These are phyloP conservation scores for Euphydryas editha DNA, from an alignment of 2,888 invertebrate genomes.

Conservation along the genomic window DNA sequence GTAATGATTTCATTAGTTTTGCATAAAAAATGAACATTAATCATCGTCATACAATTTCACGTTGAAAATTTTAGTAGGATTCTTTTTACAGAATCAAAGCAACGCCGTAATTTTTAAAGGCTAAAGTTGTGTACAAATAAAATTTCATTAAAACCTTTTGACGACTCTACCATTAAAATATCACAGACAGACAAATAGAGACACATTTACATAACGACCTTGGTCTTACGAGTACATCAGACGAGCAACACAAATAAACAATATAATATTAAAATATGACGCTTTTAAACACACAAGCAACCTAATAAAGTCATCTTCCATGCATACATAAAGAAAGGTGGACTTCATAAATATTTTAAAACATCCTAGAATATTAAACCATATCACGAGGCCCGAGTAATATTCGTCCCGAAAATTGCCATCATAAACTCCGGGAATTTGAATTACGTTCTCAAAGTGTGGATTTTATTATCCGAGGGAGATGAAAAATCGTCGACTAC, in stretches of 20 bases:
- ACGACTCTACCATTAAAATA: too few species aligned
- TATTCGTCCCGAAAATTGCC: constrained; percentile 74
- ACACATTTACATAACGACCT: too few species aligned
- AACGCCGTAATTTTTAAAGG: too few species aligned
- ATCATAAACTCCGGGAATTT: constrained; percentile 71
- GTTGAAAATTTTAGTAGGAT: too few species aligned
- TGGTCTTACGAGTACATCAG: background rate
- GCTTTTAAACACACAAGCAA: constrained; percentile 9
- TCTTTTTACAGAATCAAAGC: too few species aligned
- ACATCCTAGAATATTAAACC: constrained; percentile 76
- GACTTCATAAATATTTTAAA: constrained; percentile 79
- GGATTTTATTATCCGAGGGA: constrained; percentile 74
- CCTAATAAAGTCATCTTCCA: constrained; percentile 38
- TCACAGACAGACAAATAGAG: too few species aligned
- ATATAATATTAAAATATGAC: constrained; percentile 11
- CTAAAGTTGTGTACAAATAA: too few species aligned
- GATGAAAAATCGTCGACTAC: constrained; percentile 61
- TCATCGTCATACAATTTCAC: too few species aligned
- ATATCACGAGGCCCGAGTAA: constrained; percentile 69
- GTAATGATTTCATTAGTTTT: too few species aligned
- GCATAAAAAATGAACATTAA: too few species aligned
- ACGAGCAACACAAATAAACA: background rate
- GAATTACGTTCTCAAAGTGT: constrained; percentile 75
- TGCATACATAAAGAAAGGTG: constrained; percentile 53
- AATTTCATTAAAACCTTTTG: background rate